phyloP scores from a whole-genome alignment of 2,888 invertebrate species.

The Suillia variegata region DNA sequence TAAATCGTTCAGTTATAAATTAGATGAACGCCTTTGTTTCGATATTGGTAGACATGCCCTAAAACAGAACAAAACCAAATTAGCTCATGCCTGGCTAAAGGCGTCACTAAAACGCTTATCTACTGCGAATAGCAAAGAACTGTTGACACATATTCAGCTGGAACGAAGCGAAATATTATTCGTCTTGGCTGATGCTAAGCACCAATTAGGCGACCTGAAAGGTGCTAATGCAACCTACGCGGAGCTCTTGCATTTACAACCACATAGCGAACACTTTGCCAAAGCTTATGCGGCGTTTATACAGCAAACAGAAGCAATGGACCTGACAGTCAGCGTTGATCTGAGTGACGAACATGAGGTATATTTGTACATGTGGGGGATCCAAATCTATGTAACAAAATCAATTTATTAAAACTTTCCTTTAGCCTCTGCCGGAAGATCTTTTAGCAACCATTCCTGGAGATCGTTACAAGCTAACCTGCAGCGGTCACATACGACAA shows the following conservation, averaged over 20 bases:
- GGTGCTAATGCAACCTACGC: slow-evolving; percentile 38
- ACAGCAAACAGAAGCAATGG: not conserved
- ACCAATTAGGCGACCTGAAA: slow-evolving; percentile 34
- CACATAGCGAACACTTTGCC: slow-evolving; percentile 61
- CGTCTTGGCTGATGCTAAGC: slow-evolving; percentile 35
- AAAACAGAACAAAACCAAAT: slow-evolving; percentile 82
- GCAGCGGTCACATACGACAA: slow-evolving; percentile 64
- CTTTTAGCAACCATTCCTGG: slow-evolving; percentile 9
- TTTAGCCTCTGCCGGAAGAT: slow-evolving; percentile 39
- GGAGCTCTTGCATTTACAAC: slow-evolving; percentile 28
- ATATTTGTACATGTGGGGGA: slow-evolving; percentile 11
- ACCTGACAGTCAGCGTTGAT: slow-evolving; percentile 8
- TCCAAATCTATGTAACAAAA: not conserved
- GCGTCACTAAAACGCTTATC: slow-evolving; percentile 60
- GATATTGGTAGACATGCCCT: slow-evolving; percentile 84
- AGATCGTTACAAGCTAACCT: slow-evolving; percentile 48
- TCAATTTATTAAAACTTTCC: not conserved
- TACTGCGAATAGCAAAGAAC: slow-evolving; percentile 1
- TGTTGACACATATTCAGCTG: not conserved
- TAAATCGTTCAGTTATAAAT: slow-evolving; percentile 61
- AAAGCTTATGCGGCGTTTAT: slow-evolving; percentile 27
- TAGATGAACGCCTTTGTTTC: slow-evolving; percentile 78
- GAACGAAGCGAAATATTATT: slow-evolving; percentile 33
- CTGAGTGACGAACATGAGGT: slow-evolving; percentile 42
- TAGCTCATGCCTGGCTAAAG: slow-evolving; percentile 85